Evolutionary conservation across 2,888 invertebrate species (phyloP).

Genomic region (Busseola fusca): DNA sequence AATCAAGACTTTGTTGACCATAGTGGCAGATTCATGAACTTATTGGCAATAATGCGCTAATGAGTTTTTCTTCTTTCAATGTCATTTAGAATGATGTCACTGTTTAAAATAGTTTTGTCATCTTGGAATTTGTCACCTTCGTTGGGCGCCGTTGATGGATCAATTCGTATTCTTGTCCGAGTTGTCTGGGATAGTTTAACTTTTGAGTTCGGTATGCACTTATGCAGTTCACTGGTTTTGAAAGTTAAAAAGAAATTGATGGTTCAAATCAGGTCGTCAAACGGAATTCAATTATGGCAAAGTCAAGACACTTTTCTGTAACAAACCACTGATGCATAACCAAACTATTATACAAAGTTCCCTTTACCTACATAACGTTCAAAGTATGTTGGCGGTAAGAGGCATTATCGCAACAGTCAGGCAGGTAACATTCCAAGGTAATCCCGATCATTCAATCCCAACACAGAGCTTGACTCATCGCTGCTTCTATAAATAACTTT

Average conservation of each 20-base stretch:
- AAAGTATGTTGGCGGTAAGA: conserved; percentile 18
- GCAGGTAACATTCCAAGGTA: conserved; percentile 4
- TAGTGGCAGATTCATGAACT: not conserved
- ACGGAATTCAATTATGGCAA: not conserved
- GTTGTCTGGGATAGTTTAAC: not conserved
- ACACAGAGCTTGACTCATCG: conserved; percentile 7
- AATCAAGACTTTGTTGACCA: conserved; percentile 2
- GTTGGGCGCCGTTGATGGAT: conserved; percentile 17
- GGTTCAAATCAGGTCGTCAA: not conserved
- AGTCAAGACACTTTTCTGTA: conserved; percentile 4
- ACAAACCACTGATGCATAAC: not conserved
- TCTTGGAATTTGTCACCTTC: conserved; percentile 20
- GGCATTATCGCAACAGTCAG: not conserved
- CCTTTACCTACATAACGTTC: conserved; percentile 2
- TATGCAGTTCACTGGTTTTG: too few relatives aligned
- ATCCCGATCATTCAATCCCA: conserved; percentile 3
- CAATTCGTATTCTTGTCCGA: not conserved
- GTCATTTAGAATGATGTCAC: conserved; percentile 17
- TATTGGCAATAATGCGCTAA: conserved; percentile 27
- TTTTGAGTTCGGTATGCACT: too few relatives aligned
- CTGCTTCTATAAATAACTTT: conserved; percentile 12
- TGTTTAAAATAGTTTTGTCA: conserved; percentile 19
- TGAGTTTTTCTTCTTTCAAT: conserved; percentile 23
- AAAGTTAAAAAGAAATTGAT: not conserved
- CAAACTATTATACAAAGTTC: conserved; percentile 8